A percentile compares a stretch with the other conserved stretches of the same genome.
phyloP scores from a whole-genome alignment of 1,140 invertebrate genomes.

The Ditylenchus dipsaci region DNA sequence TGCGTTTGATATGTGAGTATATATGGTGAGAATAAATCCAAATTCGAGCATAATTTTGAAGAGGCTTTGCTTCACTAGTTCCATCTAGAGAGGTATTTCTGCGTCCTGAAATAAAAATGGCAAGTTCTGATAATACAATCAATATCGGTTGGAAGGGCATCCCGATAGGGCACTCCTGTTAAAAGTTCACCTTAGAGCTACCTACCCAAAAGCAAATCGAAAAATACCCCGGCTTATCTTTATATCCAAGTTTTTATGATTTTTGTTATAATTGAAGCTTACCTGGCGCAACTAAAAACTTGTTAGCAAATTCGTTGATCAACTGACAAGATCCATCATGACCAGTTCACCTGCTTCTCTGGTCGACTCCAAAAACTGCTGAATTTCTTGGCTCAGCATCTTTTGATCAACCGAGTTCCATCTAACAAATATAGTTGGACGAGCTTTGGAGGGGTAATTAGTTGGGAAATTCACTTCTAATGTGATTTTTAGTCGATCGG shows the following conservation, averaged over 20 bases:
- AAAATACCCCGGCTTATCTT: too few relatives aligned
- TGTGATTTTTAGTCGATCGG: background rate
- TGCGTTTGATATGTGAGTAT: background rate
- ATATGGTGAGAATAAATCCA: conserved; percentile 2
- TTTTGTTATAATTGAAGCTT: background rate
- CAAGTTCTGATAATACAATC: too few relatives aligned
- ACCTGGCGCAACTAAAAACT: background rate
- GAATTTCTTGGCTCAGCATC: background rate
- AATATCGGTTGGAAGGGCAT: too few relatives aligned
- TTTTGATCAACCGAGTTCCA: conserved; percentile 1
- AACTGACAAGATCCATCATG: background rate
- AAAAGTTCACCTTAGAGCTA: too few relatives aligned
- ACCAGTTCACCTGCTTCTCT: background rate
- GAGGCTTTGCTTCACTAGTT: too few relatives aligned
- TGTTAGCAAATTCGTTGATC: background rate
- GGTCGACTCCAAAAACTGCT: conserved; percentile 1
- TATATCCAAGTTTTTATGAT: too few relatives aligned
- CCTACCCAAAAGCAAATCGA: too few relatives aligned
- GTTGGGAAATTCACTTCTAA: background rate
- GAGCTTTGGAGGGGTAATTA: background rate
- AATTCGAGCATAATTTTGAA: background rate
- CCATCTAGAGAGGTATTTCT: too few relatives aligned
- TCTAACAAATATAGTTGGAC: background rate
- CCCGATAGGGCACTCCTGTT: too few relatives aligned
- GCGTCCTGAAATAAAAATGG: too few relatives aligned